These are phyloP conservation scores for Linyphia triangularis DNA, from an alignment of 2,888 invertebrate species.

Conservation along the genomic window DNA sequence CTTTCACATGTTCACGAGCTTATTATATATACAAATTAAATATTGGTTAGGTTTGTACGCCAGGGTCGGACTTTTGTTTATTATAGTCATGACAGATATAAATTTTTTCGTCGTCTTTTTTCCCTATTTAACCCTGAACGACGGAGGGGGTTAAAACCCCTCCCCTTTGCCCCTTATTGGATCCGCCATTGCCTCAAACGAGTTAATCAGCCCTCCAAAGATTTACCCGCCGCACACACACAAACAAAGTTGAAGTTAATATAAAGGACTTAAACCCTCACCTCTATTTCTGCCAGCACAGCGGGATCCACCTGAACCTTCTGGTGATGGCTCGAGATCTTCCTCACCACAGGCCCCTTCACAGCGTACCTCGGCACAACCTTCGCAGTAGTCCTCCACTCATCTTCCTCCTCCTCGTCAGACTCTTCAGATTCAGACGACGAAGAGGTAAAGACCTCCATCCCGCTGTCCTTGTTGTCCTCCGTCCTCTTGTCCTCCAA, in stretches of 20 bases:
- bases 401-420: conserved; percentile 25
- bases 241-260: too few species aligned
- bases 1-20: too few species aligned
- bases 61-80: too few species aligned
- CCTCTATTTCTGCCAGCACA: conserved; percentile 76
- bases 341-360: conserved; percentile 48
- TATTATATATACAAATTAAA: not conserved
- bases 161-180: too few species aligned
- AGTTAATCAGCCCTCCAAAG: not conserved
- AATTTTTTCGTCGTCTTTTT: too few species aligned
- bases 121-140: too few species aligned
- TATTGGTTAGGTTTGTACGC: too few species aligned
- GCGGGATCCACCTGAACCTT: conserved; percentile 74
- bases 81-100: too few species aligned
- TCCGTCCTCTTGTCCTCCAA: conserved; percentile 22
- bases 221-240: too few species aligned
- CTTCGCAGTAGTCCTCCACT: conserved; percentile 5
- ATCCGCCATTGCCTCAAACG: too few species aligned
- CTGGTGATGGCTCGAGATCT: conserved; percentile 44
- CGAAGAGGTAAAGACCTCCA: not conserved
- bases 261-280: conserved; percentile 9
- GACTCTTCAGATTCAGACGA: conserved; percentile 16
- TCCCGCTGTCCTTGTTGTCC: conserved; percentile 8
- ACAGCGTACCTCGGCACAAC: not conserved
- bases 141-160: too few species aligned